These are phyloP conservation scores for Drosophila guanche DNA, from an alignment of 1,140 invertebrate genomes.

Conservation along the genomic window DNA sequence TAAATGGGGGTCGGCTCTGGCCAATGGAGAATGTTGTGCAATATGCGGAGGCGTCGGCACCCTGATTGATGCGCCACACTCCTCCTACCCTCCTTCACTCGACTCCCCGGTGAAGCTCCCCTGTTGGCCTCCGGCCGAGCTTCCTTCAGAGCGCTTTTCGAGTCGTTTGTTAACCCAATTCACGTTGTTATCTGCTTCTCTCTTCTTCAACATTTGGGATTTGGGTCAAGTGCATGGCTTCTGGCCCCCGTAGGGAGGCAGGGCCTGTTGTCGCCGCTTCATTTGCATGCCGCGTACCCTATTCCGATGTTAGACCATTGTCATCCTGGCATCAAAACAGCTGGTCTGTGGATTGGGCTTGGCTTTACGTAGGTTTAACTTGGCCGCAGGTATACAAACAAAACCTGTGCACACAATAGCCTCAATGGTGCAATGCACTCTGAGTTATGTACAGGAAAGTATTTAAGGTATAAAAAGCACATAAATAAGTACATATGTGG, in stretches of 20 bases:
- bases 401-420: neutral
- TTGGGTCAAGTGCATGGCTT: slow-evolving; percentile 76
- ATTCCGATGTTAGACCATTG: too few relatives aligned
- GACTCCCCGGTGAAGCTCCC: slow-evolving; percentile 21
- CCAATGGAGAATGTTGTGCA: slow-evolving; percentile 21
- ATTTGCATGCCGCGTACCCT: slow-evolving; percentile 38
- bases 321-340: slow-evolving; percentile 5
- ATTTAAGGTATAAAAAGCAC: neutral
- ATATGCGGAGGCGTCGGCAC: slow-evolving; percentile 10
- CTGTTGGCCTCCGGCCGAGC: slow-evolving; percentile 2
- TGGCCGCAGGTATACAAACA: too few relatives aligned
- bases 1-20: neutral
- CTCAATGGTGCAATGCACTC: slow-evolving; percentile 1
- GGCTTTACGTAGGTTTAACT: slow-evolving; percentile 5
- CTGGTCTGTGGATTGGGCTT: slow-evolving; percentile 33
- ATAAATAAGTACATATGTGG: slow-evolving; percentile 9
- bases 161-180: slow-evolving; percentile 79
- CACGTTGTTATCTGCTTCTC: slow-evolving; percentile 37
- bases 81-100: neutral
- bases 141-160: slow-evolving; percentile 35
- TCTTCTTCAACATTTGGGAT: slow-evolving; percentile 51
- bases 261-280: slow-evolving; percentile 31
- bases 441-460: slow-evolving; percentile 17
- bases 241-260: slow-evolving; percentile 19
- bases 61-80: slow-evolving; percentile 43